Evolutionary conservation across 2,797 vertebrate genomes (phyloP).

Genomic region (Odontamblyopus lacepedii): DNA sequence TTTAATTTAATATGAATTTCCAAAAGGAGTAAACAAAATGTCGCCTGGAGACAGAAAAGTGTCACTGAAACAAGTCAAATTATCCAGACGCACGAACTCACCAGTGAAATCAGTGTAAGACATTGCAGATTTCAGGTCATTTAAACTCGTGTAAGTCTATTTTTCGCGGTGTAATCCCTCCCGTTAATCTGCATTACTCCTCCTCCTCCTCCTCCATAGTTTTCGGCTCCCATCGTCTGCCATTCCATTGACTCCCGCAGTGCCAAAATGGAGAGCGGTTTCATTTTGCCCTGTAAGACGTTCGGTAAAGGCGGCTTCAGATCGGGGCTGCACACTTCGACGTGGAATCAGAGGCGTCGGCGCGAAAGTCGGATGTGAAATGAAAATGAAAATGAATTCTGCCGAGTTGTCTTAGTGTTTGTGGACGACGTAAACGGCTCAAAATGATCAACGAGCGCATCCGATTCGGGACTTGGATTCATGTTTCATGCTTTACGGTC

Average conservation of each 20-base stretch:
- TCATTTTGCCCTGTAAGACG: constrained; percentile 50
- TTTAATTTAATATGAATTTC: not conserved
- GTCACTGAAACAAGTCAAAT: not conserved
- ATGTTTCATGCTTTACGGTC: no score
- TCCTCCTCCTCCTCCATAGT: constrained; percentile 25
- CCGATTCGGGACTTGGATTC: no score
- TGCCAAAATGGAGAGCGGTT: constrained; percentile 86
- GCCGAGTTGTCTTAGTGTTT: not conserved
- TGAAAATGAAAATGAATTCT: not conserved
- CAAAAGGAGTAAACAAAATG: not conserved
- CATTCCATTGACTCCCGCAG: constrained; percentile 66
- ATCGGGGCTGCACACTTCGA: constrained; percentile 14
- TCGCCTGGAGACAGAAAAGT: not conserved
- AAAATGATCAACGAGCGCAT: not conserved
- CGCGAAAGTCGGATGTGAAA: not conserved
- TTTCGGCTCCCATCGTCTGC: constrained; percentile 29
- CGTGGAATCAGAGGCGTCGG: not conserved
- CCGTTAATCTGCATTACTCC: not conserved
- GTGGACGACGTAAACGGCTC: not conserved
- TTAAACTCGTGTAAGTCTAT: not conserved
- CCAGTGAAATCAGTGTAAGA: no score
- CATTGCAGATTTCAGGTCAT: not conserved
- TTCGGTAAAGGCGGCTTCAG: constrained; percentile 33
- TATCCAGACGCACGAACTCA: not conserved
- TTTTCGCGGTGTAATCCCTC: not conserved